A percentile compares a stretch with the other conserved stretches of the same genome.
Evolutionary conservation across 2,113 vertebrate species (phyloP).

Genomic region (Corythaeola cristata): DNA sequence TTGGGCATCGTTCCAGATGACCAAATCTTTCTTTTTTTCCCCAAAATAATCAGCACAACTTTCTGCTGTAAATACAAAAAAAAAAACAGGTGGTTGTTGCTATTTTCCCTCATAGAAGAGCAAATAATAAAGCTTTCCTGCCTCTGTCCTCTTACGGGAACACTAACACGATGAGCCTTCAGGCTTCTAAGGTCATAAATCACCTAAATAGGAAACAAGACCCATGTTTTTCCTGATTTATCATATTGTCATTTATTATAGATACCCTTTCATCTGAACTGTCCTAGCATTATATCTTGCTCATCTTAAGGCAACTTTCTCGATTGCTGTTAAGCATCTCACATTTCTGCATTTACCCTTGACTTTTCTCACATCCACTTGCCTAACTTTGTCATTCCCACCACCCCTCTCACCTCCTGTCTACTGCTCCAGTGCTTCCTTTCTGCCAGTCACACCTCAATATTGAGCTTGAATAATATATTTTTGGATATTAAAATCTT

Average conservation of each 20-base stretch:
- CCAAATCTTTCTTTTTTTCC: not conserved
- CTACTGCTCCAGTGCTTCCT: not conserved
- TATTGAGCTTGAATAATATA: not conserved
- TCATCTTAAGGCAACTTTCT: not conserved
- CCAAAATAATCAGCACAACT: not conserved
- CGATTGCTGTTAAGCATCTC: not conserved
- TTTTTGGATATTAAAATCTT: not conserved
- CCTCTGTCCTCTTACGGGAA: not conserved
- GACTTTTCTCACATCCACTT: not conserved
- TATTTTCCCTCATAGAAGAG: not conserved
- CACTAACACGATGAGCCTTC: not conserved
- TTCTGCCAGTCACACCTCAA: not conserved
- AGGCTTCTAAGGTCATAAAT: slow-evolving; percentile 10
- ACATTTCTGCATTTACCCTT: not conserved
- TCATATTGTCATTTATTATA: slow-evolving; percentile 31
- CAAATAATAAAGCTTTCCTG: slow-evolving; percentile 3
- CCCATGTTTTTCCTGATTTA: slow-evolving; percentile 27
- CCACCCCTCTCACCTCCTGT: not conserved
- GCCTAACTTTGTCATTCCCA: not conserved
- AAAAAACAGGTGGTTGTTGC: not conserved
- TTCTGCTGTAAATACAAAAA: not conserved
- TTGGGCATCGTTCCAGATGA: not conserved
- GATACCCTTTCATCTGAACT: slow-evolving; percentile 1
- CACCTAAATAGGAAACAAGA: slow-evolving; percentile 38
- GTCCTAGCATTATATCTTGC: not conserved